Base-by-base conservation (phyloP, 2,888 invertebrate genomes). In the Petrophora chlorosata region DNA sequence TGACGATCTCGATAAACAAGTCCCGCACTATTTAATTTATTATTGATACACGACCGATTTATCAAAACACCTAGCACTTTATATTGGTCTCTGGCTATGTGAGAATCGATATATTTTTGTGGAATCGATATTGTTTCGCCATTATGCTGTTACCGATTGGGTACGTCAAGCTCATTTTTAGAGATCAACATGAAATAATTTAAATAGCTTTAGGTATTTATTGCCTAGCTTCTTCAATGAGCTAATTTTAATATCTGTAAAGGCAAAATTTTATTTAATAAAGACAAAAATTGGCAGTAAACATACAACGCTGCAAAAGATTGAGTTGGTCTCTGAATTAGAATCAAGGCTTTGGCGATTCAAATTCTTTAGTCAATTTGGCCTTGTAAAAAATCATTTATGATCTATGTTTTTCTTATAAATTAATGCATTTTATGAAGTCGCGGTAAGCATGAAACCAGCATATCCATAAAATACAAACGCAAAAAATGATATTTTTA, bases 401-500 rank as follows among this genome's bases (percentile, higher is more conserved):
- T n/a, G n/a, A n/a, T n/a, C n/a, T 23, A 3, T 40, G 13, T 26
- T 38, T 10, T 17, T 29, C 45, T 43, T 49, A 45, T 43, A 51
- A 59, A 58, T 49, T 57, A 61, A 55, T 55, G 53, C 48, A 49
- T 51, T 41, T 33, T 53, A 51, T 55, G 47, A 65, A 73, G 74
- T 72, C 74, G 70, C 76, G 74, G 73, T 73, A 69, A 62, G 29
- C 49, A 40, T 46, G 67, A 65, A 69, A 67, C 63, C 76, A 69
- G 73, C 78, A 78, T 83, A 81, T 78, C 73, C 66, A 55, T 63
- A 61, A 70, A 52, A 65, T 64, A 69, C 71, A 73, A 74, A 76
- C 69, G 72, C 76, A 76, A 63, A 77, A 78, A 78, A 71, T 75
- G 61, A 63, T 83, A 83, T 84, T 85, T 87, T 85, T 84, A 77